Evolutionary conservation across 2,888 invertebrate species (phyloP).

Genomic region (Periphyllus acericola): DNA sequence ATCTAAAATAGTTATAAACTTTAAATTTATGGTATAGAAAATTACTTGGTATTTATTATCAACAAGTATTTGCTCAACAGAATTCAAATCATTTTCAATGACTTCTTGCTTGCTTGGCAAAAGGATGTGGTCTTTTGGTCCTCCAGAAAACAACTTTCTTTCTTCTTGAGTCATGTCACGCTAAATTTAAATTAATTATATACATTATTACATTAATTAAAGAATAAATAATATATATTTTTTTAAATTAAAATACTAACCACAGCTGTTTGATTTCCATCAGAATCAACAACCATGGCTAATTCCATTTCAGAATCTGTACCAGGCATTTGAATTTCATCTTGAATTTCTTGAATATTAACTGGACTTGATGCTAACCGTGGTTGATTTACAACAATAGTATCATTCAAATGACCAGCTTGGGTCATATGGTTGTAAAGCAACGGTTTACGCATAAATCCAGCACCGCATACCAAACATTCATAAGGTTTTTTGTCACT

Average conservation of each 20-base stretch:
- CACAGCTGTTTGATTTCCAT: slow-evolving; percentile 64
- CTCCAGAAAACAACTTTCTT: slow-evolving; percentile 70
- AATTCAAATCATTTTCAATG: slow-evolving; percentile 43
- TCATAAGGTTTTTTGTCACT: slow-evolving; percentile 89
- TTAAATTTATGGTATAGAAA: too few relatives aligned
- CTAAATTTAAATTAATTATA: slow-evolving; percentile 5
- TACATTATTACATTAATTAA: background rate
- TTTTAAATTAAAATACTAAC: slow-evolving; percentile 63
- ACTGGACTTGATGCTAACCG: slow-evolving; percentile 71
- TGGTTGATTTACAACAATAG: slow-evolving; percentile 85
- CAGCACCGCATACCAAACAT: slow-evolving; percentile 81
- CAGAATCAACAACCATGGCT: slow-evolving; percentile 66
- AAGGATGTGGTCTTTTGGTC: slow-evolving; percentile 70
- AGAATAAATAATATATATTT: background rate
- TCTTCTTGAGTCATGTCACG: slow-evolving; percentile 62
- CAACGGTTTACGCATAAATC: slow-evolving; percentile 84
- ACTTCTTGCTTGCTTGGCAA: slow-evolving; percentile 68
- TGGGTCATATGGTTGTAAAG: slow-evolving; percentile 81
- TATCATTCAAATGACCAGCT: slow-evolving; percentile 79
- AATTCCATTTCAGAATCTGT: slow-evolving; percentile 67
- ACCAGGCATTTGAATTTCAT: slow-evolving; percentile 65
- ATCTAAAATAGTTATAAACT: too few relatives aligned
- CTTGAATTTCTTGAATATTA: slow-evolving; percentile 63
- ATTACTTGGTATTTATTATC: slow-evolving; percentile 58
- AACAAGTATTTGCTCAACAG: slow-evolving; percentile 57